Evolutionary conservation across 2,888 invertebrate genomes (phyloP), one percentile per base, ranked within the genome.

Genomic region (Leptura quadrifasciata): DNA sequence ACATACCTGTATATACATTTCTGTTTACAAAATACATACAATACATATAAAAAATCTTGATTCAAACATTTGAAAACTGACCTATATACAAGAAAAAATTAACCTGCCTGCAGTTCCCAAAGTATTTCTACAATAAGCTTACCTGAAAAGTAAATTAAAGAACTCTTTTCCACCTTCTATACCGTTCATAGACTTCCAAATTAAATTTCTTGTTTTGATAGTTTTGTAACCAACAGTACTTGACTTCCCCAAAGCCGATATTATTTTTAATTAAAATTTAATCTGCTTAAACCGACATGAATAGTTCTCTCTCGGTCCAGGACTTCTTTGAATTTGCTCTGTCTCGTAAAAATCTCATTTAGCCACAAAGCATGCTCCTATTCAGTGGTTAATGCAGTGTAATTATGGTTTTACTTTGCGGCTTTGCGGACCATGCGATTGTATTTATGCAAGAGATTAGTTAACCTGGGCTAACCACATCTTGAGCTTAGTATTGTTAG

Each of bases 371-470:
- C 69, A 55, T 52, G 27, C 60, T 15, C 47, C 79, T 63, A 74
- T 79, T 77, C 77, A 79, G 21, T 35, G 54, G 55, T 71, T 76
- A 75, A 79, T 79, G 75, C 73, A 74, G 60, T 76, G 75, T 77
- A 82, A 83, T 82, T 82, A 78, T 72, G 78, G 81, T 64, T 81
- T 82, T 76, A 77, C 79, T 82, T 81, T 78, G 77, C 79, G 80
- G 77, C 75, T 78, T 75, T 76, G 69, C 75, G 60, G 74, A 72
- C 76, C 82, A 78, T 81, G 81, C 80, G 79, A 79, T 79, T 82
- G 82, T 85, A 79, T 83, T 83, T 85, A 81, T 81, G 80, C 79
- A 81, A 81, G 76, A 81, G 84, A 84, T 85, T 85, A 85, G 77
- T 54, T 78, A 76, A 76, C 61, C 77, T 77, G 71, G 78, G 76